Evolutionary conservation across 2,888 invertebrate species (phyloP).

Genomic region (Eilema depressum): DNA sequence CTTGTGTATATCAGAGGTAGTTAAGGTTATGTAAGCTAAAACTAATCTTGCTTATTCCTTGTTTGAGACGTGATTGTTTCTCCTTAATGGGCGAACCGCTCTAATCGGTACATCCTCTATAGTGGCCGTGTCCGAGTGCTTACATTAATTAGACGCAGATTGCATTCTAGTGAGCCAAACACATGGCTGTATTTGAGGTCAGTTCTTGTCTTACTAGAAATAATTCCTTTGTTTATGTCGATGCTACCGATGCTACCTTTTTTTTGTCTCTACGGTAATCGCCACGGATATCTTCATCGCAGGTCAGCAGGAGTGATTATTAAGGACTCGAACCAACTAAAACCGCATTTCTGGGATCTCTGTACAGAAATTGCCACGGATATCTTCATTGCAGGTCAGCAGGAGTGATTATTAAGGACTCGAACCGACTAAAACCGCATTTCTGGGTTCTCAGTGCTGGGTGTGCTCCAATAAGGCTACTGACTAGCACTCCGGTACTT

Average conservation of each 20-base stretch:
- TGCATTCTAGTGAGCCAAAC: conserved; percentile 71
- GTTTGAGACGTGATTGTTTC: conserved; percentile 84
- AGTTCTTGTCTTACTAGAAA: conserved; percentile 54
- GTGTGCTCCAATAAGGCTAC: too few relatives aligned
- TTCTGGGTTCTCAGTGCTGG: too few relatives aligned
- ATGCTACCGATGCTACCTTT: not conserved
- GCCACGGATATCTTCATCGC: too few relatives aligned
- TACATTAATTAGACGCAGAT: conserved; percentile 82
- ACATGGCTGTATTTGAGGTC: conserved; percentile 69
- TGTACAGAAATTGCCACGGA: too few relatives aligned
- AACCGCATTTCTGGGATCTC: too few relatives aligned
- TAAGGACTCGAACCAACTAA: too few relatives aligned
- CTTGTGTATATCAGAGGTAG: conserved; percentile 45
- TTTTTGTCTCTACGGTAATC: not conserved
- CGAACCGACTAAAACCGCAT: too few relatives aligned
- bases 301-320: too few relatives aligned
- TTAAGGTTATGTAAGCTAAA: conserved; percentile 44
- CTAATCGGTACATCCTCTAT: conserved; percentile 83
- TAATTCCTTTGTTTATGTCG: conserved; percentile 33
- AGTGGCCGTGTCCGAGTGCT: conserved; percentile 68
- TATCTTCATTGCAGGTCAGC: too few relatives aligned
- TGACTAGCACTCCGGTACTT: too few relatives aligned
- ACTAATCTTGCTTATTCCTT: conserved; percentile 77
- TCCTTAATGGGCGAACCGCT: conserved; percentile 79
- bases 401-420: too few relatives aligned